phyloP scores from a whole-genome alignment of 2,113 vertebrate genomes.

The Canis aureus region DNA sequence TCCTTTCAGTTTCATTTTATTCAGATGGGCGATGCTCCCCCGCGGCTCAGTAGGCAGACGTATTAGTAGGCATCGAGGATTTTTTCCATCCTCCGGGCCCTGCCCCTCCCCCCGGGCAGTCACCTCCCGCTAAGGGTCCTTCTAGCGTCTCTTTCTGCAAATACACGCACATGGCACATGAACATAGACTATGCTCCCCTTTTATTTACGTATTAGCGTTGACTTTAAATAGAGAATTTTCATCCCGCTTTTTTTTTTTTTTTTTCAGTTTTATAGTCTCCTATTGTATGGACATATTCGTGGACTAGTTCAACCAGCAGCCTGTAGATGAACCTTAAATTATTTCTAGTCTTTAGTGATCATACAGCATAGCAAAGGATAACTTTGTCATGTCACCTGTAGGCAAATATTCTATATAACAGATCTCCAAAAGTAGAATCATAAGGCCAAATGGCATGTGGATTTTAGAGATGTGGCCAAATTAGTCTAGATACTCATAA shows the following conservation, averaged over 20 bases:
- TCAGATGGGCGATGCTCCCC: not conserved
- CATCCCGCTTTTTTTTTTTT: not conserved
- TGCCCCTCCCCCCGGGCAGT: not conserved
- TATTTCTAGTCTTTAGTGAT: not conserved
- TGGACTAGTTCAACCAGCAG: not conserved
- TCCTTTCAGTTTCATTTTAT: not conserved
- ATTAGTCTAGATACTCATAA: not conserved
- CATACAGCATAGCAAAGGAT: not conserved
- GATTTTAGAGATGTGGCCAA: not conserved
- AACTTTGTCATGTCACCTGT: not conserved
- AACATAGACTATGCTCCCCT: not conserved
- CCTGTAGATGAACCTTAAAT: not conserved
- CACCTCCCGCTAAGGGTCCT: not conserved
- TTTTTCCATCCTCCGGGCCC: not conserved
- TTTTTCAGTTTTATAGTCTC: not conserved
- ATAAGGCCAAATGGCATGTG: not conserved
- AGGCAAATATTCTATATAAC: not conserved
- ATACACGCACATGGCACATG: not conserved
- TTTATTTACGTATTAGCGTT: not conserved
- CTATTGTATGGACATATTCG: not conserved
- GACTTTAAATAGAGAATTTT: not conserved
- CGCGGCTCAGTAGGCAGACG: not conserved
- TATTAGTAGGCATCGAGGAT: not conserved
- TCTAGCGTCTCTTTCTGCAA: not conserved
- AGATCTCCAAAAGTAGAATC: not conserved